Percentiles rank a stretch among this genome's conserved stretches.
phyloP scores from a whole-genome alignment of 1,140 invertebrate genomes.

The Formica exsecta region DNA sequence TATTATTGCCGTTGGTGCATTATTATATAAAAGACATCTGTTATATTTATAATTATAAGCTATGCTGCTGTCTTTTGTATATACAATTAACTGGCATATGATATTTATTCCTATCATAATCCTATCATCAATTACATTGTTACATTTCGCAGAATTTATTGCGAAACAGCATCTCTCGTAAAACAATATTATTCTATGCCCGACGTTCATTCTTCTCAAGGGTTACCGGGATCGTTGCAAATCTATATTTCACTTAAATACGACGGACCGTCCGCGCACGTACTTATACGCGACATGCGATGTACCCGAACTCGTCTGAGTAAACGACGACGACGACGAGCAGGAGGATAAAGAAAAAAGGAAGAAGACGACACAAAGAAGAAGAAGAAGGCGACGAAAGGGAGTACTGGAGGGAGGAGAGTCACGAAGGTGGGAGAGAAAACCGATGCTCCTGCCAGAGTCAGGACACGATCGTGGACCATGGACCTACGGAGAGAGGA shows the following conservation, averaged over 20 bases:
- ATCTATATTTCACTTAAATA: conserved; percentile 67
- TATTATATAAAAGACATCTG: not conserved
- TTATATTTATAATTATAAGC: not conserved
- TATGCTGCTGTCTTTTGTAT: not conserved
- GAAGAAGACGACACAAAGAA: conserved; percentile 62
- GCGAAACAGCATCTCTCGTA: conserved; percentile 21
- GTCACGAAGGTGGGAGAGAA: conserved; percentile 48
- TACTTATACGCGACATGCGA: conserved; percentile 73
- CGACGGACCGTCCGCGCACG: conserved; percentile 65
- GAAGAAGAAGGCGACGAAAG: conserved; percentile 45
- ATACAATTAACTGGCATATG: conserved; percentile 27
- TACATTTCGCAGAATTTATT: conserved; percentile 31
- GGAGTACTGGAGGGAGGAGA: conserved; percentile 7
- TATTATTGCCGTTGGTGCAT: not conserved
- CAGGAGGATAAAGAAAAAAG: conserved; percentile 34
- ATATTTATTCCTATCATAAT: conserved; percentile 35
- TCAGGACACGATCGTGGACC: conserved; percentile 80
- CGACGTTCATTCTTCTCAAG: conserved; percentile 33
- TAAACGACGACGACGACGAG: conserved; percentile 62
- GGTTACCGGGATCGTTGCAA: conserved; percentile 35
- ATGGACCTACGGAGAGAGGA: conserved; percentile 71
- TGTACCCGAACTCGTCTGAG: conserved; percentile 61
- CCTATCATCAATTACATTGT: not conserved
- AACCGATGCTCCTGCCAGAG: conserved; percentile 73
- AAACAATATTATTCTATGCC: conserved; percentile 28